Base-by-base conservation (phyloP, 2,113 vertebrate genomes). In the Paradoxurus hermaphroditus region DNA sequence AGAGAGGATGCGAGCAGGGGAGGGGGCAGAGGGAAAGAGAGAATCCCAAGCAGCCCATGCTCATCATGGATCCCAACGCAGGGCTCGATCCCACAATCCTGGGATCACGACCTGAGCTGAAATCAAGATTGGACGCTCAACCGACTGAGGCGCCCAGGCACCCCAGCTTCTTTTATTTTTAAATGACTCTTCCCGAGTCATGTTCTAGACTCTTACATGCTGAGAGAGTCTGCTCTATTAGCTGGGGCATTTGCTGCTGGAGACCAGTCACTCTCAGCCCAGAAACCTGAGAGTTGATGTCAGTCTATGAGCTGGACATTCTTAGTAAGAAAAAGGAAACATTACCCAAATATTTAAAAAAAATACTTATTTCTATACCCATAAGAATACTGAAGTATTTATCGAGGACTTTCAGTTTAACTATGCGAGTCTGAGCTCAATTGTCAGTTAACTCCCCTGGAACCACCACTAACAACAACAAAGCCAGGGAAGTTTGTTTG, bases 131-230 rank as follows among this genome's bases (percentile, higher is more conserved):
- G 56, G 56, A 59, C 7, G 56, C 56, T 59, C 56, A 59, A 59
- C 56, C 8, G 56, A 59, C 56, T 59, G 56, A 59, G 56, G 19
- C 56, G 23, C 21, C 21, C 56, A 59, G 56, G 56, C 21, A 8
- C 56, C 49, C 56, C 21, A 9, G 51, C 14, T 84, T 77, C 68
- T 82, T 92, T 51, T 82, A 87, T 27, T 94, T 93, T 83, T 94
- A 87, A 86, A 91, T 39, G 90, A 46, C 75, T 91, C 72, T 96
- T 92, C 36, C 16, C 36, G 36, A 95, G 36, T 84, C 62, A 96
- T 27, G 15, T 75, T 93, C 27, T 23, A 86, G 65, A 90, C 56
- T 86, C 91, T 46, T 62, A 90, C 39, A 81, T 79, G 53, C 34
- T 46, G 27, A 95, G 34, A 93, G 9, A 56, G 7, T 36, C 77